Evolutionary conservation across 2,113 vertebrate species (phyloP).

Genomic region (Pteropus alecto): DNA sequence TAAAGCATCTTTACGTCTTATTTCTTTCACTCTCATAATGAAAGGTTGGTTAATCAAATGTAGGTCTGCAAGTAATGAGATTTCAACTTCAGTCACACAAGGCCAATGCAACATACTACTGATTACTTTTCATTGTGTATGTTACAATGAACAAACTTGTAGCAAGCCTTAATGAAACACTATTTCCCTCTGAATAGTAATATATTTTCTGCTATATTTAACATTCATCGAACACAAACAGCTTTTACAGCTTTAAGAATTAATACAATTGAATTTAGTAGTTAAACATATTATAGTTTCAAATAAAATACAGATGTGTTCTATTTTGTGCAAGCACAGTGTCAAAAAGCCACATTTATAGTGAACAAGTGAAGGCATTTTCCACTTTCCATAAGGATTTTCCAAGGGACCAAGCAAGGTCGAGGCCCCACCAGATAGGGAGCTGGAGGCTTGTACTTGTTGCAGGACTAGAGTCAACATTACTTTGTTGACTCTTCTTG

Average conservation of each 20-base stretch:
- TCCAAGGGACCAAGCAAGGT: neutral
- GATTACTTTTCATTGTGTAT: neutral
- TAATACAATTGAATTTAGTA: constrained; percentile 38
- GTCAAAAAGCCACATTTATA: neutral
- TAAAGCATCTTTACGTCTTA: neutral
- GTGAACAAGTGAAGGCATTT: neutral
- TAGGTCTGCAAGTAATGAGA: constrained; percentile 15
- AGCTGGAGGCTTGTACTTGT: neutral
- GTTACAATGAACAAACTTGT: neutral
- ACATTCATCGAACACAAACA: neutral
- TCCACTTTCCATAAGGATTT: neutral
- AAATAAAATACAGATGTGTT: neutral
- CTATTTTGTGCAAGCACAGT: neutral
- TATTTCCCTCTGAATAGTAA: neutral
- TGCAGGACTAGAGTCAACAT: neutral
- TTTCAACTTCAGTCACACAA: neutral
- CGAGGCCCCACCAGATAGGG: neutral
- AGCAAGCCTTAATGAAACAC: neutral
- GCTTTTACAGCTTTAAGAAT: neutral
- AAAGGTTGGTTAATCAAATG: constrained; percentile 37
- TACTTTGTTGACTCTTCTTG: no score
- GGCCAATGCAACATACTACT: neutral
- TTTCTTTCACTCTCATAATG: neutral
- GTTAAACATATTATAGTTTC: neutral
- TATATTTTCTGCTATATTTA: constrained; percentile 23